Evolutionary conservation across 64 coral and sea anemone species (phyloP), one percentile per base, ranked within the genome.

Genomic region (Pachyseris speciosa): DNA sequence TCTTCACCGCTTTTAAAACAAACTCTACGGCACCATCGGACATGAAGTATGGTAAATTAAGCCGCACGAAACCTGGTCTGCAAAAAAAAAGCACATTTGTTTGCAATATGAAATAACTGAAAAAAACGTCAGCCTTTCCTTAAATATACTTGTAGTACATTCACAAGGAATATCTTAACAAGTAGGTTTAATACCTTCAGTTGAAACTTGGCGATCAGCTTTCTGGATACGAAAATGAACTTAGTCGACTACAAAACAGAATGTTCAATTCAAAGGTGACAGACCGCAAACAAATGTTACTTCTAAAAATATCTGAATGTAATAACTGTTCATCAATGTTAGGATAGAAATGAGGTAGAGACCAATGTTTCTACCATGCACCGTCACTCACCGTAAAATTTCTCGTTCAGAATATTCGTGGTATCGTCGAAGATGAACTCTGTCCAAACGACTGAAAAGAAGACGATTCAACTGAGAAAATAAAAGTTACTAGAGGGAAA

Each of bases 1-100:
- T 78, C 28, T 73, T 50, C 26, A 98, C 89, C 31, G 92, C 93
- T 64, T 85, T 89, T 42, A 94, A 69, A 37, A 98, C 78, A 65
- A 98, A 98, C 39, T 92, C 63, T 17, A 85, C 93, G 72, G 80
- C 53, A 41, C 89, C 78, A 22, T 98, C 78, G 10, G 93, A 92
- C 70, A 92, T 92, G 64, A 98, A 98, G 40, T 95, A 98, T 24
- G 96, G 96, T 25, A 98, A 80, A 89, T 98, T 98, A n/a, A 98
- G 89, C 36, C 96, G 93, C 26, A 92, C 93, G 51, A 98, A 98
- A 5, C 96, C 96, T 37, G 96, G 96, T n/a, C 96, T 98, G 41
- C 19, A 27, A 80, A 87, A 3, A 52, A 31, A 72, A 31, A 49
- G 9, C 41, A 78, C 8, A 34, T 50, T 0, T 20, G 22, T 31